Evolutionary conservation across 2,888 invertebrate genomes (phyloP).

Genomic region (Campoplex capitator): DNA sequence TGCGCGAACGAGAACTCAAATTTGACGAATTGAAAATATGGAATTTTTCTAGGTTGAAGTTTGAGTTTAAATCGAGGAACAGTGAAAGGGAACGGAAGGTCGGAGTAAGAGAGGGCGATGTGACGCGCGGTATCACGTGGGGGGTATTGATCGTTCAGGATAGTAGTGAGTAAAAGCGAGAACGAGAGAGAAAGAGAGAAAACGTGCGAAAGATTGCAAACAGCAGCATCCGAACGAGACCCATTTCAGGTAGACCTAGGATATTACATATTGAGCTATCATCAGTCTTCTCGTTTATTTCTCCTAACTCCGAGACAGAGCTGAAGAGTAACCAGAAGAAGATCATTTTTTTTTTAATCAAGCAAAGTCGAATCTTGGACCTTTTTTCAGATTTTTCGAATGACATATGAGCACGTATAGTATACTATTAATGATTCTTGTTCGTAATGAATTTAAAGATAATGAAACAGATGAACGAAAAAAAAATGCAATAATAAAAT

Average conservation of each 20-base stretch:
- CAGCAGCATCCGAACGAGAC: constrained; percentile 82
- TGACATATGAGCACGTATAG: background rate
- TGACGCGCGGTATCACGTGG: constrained; percentile 84
- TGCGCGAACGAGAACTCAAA: background rate
- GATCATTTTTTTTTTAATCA: background rate
- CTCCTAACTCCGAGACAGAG: background rate
- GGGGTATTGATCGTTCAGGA: constrained; percentile 81
- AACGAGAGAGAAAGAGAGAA: constrained; percentile 16
- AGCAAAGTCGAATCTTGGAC: background rate
- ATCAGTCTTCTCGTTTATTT: background rate
- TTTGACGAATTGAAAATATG: constrained; percentile 14
- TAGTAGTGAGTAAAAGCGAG: constrained; percentile 33
- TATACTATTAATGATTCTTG: background rate
- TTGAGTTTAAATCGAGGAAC: constrained; percentile 10
- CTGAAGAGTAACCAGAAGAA: background rate
- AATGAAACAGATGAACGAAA: background rate
- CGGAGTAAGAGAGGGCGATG: constrained; percentile 70
- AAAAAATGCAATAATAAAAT: background rate
- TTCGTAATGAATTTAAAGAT: too few species aligned
- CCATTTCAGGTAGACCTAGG: constrained; percentile 76
- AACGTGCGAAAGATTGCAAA: constrained; percentile 27
- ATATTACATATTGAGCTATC: constrained; percentile 62
- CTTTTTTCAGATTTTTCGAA: background rate
- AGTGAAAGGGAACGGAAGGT: constrained; percentile 41
- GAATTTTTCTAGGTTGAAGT: constrained; percentile 24